Base-by-base conservation (phyloP, 1,140 invertebrate species). In the Kradibia gibbosae region DNA sequence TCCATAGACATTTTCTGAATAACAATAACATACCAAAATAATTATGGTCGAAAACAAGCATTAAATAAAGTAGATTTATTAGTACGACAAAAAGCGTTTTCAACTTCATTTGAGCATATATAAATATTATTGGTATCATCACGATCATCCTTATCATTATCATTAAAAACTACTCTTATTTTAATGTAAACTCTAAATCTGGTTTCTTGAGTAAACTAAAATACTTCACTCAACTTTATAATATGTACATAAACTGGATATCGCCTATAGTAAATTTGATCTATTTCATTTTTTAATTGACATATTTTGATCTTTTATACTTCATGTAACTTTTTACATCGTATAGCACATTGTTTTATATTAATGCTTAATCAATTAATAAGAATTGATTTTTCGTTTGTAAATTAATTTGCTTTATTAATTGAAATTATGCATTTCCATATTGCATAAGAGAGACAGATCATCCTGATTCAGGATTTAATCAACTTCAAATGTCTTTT, bases 1-100 rank as follows among this genome's bases (percentile, higher is more conserved):
- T 81, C 80, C 80, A 45, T 53, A 70, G 48, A 28, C 17, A 42
- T 71, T 55, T 72, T 31, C 13, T 71, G 17, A 78, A 50, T 31
- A 78, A 15, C 20, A 67, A 67, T 25, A 17, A 34, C 48, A 8
- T 34, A 65, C 15, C 15, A 36, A 50, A 67, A 25, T n/a, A 45
- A 78, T 48, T 39, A n/a, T 53, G 55, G 57, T 4, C 22, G 39
- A 31, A 7, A 72, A 42, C 25, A 36, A 74, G 39, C 50, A 79
- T 79, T 74, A 78, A 82, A 74, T 78, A 82, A 82, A 82, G 74
- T 79, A 67, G 67, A 82, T 82, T 78, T 82, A 82, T 82, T 82
- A 72, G 57, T 60, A 82, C 57, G 65, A 48, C 62, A 78, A 78
- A 78, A 34, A 36, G 45, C 78, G 78, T 48, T 82, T 77, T 1